phyloP scores from a whole-genome alignment of 2,888 invertebrate species.

The Opisthograptis luteolata region DNA sequence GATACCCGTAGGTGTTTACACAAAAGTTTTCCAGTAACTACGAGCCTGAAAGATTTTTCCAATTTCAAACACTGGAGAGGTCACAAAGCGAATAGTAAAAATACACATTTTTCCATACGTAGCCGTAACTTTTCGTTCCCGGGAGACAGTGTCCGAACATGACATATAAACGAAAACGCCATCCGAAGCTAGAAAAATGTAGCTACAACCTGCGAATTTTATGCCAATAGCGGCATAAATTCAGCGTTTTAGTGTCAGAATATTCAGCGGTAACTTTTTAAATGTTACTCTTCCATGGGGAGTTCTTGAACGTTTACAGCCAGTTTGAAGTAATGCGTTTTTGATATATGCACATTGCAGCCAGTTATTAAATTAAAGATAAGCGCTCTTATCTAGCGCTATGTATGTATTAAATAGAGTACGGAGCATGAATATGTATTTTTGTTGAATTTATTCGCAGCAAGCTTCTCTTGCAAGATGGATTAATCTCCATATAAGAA shows the following conservation, averaged over 20 bases:
- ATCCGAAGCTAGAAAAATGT: constrained; percentile 54
- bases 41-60: constrained; percentile 66
- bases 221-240: constrained; percentile 44
- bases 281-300: constrained; percentile 12
- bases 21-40: constrained; percentile 59
- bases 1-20: constrained; percentile 54
- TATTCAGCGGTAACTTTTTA: constrained; percentile 27
- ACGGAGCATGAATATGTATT: background rate
- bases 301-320: constrained; percentile 4
- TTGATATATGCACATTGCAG: constrained; percentile 8
- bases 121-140: constrained; percentile 63
- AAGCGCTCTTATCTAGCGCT: background rate
- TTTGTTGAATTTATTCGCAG: background rate
- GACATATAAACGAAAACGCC: constrained; percentile 61
- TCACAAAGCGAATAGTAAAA: constrained; percentile 70
- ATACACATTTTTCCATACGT: constrained; percentile 66
- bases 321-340: constrained; percentile 7
- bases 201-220: constrained; percentile 43
- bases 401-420: background rate
- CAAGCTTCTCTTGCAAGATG: background rate
- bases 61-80: constrained; percentile 65
- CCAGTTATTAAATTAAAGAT: constrained; percentile 6
- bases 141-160: constrained; percentile 54
- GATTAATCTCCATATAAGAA: no score
- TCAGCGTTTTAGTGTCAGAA: constrained; percentile 34